Evolutionary conservation across 2,888 invertebrate genomes (phyloP).

Genomic region (Muschampia plurimacula): DNA sequence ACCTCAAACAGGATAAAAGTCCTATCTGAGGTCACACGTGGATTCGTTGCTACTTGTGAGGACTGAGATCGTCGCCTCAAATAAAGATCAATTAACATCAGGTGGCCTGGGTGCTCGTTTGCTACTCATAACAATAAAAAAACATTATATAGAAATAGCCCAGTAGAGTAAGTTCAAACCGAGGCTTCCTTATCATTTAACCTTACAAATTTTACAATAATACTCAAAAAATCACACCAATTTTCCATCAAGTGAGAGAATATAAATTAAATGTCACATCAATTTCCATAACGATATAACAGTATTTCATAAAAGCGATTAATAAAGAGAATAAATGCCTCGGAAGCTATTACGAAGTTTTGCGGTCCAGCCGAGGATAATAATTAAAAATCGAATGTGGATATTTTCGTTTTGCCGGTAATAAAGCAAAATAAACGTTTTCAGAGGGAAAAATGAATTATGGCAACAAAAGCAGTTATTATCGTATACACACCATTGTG

Average conservation of each 20-base stretch:
- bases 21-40: too few relatives aligned
- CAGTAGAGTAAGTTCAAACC: too few relatives aligned
- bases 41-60: too few relatives aligned
- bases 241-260: not conserved
- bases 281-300: not conserved
- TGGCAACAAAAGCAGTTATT: not conserved
- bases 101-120: too few relatives aligned
- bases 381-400: constrained; percentile 6
- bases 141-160: too few relatives aligned
- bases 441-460: constrained; percentile 11
- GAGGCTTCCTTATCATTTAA: too few relatives aligned
- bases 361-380: not conserved
- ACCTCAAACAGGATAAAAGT: too few relatives aligned
- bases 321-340: not conserved
- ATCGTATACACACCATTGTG: constrained; percentile 8
- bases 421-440: constrained; percentile 12
- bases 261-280: not conserved
- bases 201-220: not conserved
- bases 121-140: too few relatives aligned
- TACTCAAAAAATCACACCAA: not conserved
- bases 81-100: too few relatives aligned
- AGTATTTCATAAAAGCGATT: constrained; percentile 2
- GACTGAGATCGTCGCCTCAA: too few relatives aligned
- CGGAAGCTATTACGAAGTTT: constrained; percentile 4
- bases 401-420: constrained; percentile 5